These are phyloP conservation scores for Hetaerina americana DNA, from an alignment of 1,140 invertebrate genomes.

Conservation along the genomic window DNA sequence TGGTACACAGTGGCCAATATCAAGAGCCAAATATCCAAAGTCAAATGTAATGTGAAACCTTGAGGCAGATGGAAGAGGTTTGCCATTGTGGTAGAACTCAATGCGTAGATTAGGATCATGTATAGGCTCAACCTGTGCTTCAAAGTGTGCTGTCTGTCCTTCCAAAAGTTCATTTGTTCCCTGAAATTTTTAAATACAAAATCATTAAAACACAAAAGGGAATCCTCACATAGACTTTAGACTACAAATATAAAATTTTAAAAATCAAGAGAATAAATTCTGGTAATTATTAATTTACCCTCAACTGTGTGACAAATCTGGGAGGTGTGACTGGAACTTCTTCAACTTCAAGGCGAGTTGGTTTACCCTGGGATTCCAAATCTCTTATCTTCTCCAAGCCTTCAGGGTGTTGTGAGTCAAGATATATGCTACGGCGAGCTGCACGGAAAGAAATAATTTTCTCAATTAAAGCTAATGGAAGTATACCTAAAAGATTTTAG, in stretches of 20 bases:
- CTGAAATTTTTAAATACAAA: conserved; percentile 25
- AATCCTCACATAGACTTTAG: neutral
- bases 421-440: conserved; percentile 68
- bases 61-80: conserved; percentile 70
- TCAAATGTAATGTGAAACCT: conserved; percentile 89
- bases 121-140: conserved; percentile 80
- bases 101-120: conserved; percentile 81
- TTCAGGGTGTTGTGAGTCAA: conserved; percentile 87
- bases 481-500: no score
- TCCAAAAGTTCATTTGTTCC: conserved; percentile 73
- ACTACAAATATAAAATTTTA: conserved; percentile 4
- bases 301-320: conserved; percentile 65
- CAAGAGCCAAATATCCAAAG: conserved; percentile 88
- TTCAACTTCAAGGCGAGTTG: conserved; percentile 62
- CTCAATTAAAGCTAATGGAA: no score
- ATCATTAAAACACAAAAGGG: neutral
- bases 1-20: conserved; percentile 76
- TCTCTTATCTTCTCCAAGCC: conserved; percentile 83
- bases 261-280: no score
- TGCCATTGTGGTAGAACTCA: conserved; percentile 84
- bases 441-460: no score
- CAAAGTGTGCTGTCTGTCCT: conserved; percentile 79
- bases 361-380: conserved; percentile 68
- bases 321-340: conserved; percentile 63
- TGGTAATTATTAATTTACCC: conserved; percentile 25